A percentile compares a stretch with the other conserved stretches of the same genome.
Conservation (phyloP, 1,140 invertebrate genomes). For the Apocrypta bakeri region DNA sequence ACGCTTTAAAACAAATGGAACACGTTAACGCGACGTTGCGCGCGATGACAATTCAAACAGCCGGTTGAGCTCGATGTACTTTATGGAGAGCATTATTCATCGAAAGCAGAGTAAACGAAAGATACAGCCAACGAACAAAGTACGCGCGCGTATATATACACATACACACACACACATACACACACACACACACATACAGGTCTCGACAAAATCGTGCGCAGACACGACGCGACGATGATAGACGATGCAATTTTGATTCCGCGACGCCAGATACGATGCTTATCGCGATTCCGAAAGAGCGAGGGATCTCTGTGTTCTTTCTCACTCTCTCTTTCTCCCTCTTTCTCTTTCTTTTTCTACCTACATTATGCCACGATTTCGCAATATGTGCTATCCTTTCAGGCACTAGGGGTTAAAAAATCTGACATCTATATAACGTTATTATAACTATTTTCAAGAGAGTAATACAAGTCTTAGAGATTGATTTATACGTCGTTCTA, state of each 20-base stretch:
- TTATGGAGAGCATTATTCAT: background rate
- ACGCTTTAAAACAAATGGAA: too few relatives aligned
- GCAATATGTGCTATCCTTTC: slow-evolving; percentile 26
- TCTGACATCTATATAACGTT: background rate
- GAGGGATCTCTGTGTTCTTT: too few relatives aligned
- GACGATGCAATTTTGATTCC: slow-evolving; percentile 35
- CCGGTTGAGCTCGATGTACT: background rate
- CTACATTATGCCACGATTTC: slow-evolving; percentile 8
- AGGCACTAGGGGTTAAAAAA: background rate
- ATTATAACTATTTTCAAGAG: too few relatives aligned
- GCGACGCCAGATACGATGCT: slow-evolving; percentile 4
- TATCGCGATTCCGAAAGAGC: slow-evolving; percentile 25
- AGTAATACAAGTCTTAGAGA: too few relatives aligned
- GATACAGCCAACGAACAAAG: background rate
- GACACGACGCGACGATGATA: slow-evolving; percentile 1
- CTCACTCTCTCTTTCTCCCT: background rate
- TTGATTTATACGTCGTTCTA: too few relatives aligned
- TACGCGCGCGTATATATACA: background rate
- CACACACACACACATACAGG: background rate
- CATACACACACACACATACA: background rate
- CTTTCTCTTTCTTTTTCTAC: background rate
- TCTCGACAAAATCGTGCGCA: background rate
- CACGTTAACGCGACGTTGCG: too few relatives aligned
- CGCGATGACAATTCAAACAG: background rate
- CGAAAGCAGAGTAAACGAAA: background rate